Base-by-base conservation (phyloP, 1,140 invertebrate species). In the Psix sp. region DNA sequence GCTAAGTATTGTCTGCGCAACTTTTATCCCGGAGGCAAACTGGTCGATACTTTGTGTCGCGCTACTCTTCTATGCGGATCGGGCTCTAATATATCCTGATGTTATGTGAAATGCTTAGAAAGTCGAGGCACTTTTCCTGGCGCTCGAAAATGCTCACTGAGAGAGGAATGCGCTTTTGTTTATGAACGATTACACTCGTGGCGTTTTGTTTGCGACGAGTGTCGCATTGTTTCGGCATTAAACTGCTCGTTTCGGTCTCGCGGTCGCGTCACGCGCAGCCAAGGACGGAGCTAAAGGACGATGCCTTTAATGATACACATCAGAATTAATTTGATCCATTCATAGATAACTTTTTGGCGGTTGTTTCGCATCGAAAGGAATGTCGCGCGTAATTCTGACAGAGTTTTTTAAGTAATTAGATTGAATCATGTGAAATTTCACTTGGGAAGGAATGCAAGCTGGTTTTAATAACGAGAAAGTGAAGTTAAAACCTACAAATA, bases 101-200 rank as follows among this genome's bases (percentile, higher is more conserved):
- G 78, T 63, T 74, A 80, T 77, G 78, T 80, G 79, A 80, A 78
- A 72, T 56, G 74, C 78, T 80, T 82, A 82, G 82, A 83, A 82
- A 82, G 80, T 82, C 76, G 68, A 63, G 70, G 67, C 77, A 80
- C 80, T 83, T 82, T 82, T 83, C 75, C 79, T 74, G 60, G 62
- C 73, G 48, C 75, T 52, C 56, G 60, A 45, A 66, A 65, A 66
- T 51, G 59, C 70, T 51, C 48, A 45, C 38, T 1, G 52, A 65
- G 56, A 31, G 1, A 75, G 72, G 72, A 77, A 77, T 77, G 67
- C 63, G 70, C 68, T 73, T 78, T 78, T 78, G 68, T 76, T 76
- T 63, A 74, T 75, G 54, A 76, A 46, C 67, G 51, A 77, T 77
- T 77, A 72, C 67, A 66, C 65, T 60, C 42, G 48, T 60, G 57